Evolutionary conservation across 2,797 vertebrate species (phyloP).

Genomic region (Melanotaenia trifasciata): DNA sequence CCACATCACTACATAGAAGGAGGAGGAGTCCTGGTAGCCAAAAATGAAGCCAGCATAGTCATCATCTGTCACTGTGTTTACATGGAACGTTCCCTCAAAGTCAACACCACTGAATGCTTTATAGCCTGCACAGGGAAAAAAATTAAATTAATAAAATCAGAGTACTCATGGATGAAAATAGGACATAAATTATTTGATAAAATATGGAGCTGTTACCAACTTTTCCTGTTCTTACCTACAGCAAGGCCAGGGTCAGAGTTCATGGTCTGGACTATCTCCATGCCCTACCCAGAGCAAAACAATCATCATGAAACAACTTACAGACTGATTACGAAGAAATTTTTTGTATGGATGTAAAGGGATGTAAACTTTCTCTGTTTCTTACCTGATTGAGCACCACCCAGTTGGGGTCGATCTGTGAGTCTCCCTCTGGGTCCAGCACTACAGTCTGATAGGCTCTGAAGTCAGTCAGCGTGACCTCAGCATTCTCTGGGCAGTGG

Average conservation of each 20-base stretch:
- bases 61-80: slow-evolving; percentile 96
- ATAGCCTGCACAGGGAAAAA: slow-evolving; percentile 85
- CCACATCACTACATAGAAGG: slow-evolving; percentile 99
- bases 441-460: slow-evolving; percentile 98
- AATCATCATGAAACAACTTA: not conserved
- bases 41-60: slow-evolving; percentile 99
- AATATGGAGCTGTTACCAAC: not conserved
- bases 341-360: not conserved
- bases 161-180: not conserved
- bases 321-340: not conserved
- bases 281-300: slow-evolving; percentile 72
- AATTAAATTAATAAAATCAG: not conserved
- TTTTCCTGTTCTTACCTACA: slow-evolving; percentile 87
- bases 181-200: not conserved
- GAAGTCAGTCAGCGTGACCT: slow-evolving; percentile 97
- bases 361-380: not conserved
- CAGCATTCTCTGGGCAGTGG: slow-evolving; percentile 96
- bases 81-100: slow-evolving; percentile 98
- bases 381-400: slow-evolving; percentile 95
- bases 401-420: slow-evolving; percentile 99
- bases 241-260: slow-evolving; percentile 99
- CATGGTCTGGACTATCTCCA: slow-evolving; percentile 99
- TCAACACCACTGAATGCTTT: slow-evolving; percentile 97
- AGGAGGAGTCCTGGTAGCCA: slow-evolving; percentile 97
- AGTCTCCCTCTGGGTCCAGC: slow-evolving; percentile 97